Conservation (phyloP, 1,140 invertebrate species). For the Drosophila bocqueti region DNA sequence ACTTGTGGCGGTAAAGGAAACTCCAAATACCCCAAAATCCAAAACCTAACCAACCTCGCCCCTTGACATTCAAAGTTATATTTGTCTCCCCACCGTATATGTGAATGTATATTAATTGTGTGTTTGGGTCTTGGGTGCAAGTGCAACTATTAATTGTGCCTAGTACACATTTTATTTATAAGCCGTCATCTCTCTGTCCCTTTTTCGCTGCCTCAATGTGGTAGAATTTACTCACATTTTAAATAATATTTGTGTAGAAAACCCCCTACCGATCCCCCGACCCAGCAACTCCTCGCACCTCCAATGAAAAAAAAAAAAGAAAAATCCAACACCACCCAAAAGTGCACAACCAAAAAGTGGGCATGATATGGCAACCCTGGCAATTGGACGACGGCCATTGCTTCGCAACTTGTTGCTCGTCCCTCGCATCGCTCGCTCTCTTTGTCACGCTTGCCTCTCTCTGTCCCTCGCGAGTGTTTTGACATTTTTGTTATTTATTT, state of each 20-base stretch:
- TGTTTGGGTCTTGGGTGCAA: constrained; percentile 56
- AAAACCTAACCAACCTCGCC: constrained; percentile 43
- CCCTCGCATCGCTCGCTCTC: constrained; percentile 41
- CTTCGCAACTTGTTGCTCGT: constrained; percentile 79
- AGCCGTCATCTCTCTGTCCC: constrained; percentile 36
- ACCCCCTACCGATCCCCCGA: constrained; percentile 12
- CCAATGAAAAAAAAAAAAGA: constrained; percentile 10
- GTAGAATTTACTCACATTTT: constrained; percentile 33
- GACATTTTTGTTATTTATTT: constrained; percentile 60
- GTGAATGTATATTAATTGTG: constrained; percentile 66
- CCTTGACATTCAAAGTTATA: constrained; percentile 61
- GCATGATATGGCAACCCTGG: constrained; percentile 71
- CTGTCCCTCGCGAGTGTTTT: constrained; percentile 41
- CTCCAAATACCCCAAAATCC: constrained; percentile 10
- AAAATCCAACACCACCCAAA: constrained; percentile 43
- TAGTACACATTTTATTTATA: constrained; percentile 78
- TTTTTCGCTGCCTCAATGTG: constrained; percentile 28
- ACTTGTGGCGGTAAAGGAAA: constrained; percentile 76
- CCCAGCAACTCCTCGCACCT: constrained; percentile 12
- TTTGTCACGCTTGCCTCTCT: constrained; percentile 34
- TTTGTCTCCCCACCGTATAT: constrained; percentile 36
- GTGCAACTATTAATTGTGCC: constrained; percentile 73
- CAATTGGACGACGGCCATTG: constrained; percentile 70
- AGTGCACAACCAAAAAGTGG: constrained; percentile 1
- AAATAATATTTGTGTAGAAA: constrained; percentile 60